These are phyloP conservation scores for Gymnopithys bicolor DNA, from an alignment of 2,797 vertebrate species.

Conservation along the genomic window DNA sequence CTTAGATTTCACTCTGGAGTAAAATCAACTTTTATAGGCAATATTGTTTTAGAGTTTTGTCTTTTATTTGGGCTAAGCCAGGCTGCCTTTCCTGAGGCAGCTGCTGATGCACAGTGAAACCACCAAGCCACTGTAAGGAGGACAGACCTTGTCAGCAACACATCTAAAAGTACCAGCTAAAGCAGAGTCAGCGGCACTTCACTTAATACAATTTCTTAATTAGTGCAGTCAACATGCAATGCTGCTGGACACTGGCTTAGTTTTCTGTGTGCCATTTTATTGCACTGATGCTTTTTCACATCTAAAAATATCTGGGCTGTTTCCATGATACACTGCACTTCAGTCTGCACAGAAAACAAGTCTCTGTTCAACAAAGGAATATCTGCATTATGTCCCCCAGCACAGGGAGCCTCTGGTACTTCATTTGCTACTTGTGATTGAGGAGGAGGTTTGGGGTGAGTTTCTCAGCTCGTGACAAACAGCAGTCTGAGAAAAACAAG, in stretches of 20 bases:
- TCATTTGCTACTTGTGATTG: not conserved
- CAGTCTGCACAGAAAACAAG: not conserved
- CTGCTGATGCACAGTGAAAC: not conserved
- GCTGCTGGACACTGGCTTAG: not conserved
- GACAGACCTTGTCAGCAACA: not conserved
- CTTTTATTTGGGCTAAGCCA: not conserved
- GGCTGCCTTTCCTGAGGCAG: not conserved
- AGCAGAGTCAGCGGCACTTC: not conserved
- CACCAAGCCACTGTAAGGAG: not conserved
- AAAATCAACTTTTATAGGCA: slow-evolving; percentile 42
- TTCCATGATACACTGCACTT: not conserved
- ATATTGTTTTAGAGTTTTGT: slow-evolving; percentile 10
- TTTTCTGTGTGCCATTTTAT: slow-evolving; percentile 16
- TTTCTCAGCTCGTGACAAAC: not conserved
- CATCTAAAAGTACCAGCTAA: not conserved
- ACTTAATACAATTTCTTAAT: not conserved
- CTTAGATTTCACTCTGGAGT: slow-evolving; percentile 40
- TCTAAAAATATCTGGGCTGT: slow-evolving; percentile 16
- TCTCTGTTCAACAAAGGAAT: not conserved
- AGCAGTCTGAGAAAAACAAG: not conserved
- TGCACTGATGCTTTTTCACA: slow-evolving; percentile 3
- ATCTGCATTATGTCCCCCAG: not conserved
- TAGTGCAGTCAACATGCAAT: not conserved
- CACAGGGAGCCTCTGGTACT: not conserved
- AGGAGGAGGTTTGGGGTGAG: not conserved